These are phyloP conservation scores for Coluber constrictor DNA, from an alignment of 2,797 vertebrate genomes.

Conservation along the genomic window DNA sequence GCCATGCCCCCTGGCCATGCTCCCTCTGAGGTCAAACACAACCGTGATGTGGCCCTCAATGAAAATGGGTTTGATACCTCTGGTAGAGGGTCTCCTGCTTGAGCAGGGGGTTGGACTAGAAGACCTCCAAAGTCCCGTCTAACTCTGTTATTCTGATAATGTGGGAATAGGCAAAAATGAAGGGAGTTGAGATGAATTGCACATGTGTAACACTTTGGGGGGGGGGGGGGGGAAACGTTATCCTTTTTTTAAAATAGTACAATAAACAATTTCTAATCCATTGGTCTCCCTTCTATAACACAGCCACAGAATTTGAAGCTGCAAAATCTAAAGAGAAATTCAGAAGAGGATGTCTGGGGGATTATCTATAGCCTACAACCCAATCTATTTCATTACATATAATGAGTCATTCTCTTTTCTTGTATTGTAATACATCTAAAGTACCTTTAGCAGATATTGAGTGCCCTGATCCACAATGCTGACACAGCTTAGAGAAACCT, in stretches of 20 bases:
- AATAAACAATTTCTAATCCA: background rate
- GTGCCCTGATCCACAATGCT: background rate
- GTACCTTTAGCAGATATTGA: conserved; percentile 29
- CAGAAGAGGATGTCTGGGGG: background rate
- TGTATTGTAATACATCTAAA: conserved; percentile 38
- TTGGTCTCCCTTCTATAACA: background rate
- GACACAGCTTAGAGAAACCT: background rate
- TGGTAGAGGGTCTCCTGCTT: background rate
- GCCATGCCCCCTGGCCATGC: too few species aligned
- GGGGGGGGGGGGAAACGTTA: too few species aligned
- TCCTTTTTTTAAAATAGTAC: background rate
- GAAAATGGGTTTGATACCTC: too few species aligned
- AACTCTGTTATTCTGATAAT: background rate
- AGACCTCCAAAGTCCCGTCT: background rate
- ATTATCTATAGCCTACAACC: background rate
- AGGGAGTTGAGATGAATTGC: background rate
- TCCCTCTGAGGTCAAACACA: too few species aligned
- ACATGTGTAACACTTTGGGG: background rate
- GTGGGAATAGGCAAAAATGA: background rate
- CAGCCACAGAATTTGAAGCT: background rate
- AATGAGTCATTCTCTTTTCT: conserved; percentile 28
- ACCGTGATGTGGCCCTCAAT: too few species aligned
- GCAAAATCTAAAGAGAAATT: background rate
- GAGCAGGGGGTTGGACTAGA: background rate
- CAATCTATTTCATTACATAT: conserved; percentile 31